Evolutionary conservation across 2,113 vertebrate species (phyloP).

Genomic region (Ochotona princeps): DNA sequence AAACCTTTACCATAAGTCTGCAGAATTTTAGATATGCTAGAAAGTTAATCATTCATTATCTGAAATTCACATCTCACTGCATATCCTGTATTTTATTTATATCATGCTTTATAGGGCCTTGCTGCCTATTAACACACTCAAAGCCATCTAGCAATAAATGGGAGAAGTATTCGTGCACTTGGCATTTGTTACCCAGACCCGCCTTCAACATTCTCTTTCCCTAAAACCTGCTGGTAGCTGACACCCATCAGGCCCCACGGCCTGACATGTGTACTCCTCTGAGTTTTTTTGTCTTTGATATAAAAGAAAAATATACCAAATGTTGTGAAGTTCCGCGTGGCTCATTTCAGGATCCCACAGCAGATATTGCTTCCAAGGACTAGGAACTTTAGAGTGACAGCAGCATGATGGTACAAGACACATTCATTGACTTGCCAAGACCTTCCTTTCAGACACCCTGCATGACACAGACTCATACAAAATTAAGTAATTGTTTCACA

Average conservation of each 20-base stretch:
- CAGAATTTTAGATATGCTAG: background rate
- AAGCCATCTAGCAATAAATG: slow-evolving; percentile 9
- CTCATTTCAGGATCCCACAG: background rate
- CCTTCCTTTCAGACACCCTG: background rate
- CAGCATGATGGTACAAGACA: background rate
- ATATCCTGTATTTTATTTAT: background rate
- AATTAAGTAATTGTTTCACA: background rate
- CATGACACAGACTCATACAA: background rate
- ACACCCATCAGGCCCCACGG: background rate
- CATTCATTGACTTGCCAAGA: background rate
- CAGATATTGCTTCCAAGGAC: background rate
- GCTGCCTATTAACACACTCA: background rate
- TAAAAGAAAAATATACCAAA: slow-evolving; percentile 16
- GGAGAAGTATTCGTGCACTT: slow-evolving; percentile 1
- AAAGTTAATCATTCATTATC: background rate
- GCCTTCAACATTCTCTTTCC: background rate
- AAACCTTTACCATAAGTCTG: slow-evolving; percentile 11
- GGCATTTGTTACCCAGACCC: background rate
- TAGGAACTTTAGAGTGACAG: background rate
- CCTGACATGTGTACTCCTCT: background rate
- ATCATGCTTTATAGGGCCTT: background rate
- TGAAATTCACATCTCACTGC: slow-evolving; percentile 39
- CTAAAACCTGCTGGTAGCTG: background rate
- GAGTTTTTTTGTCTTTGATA: background rate
- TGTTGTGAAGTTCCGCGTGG: background rate